Percentiles rank a stretch among this genome's conserved stretches.
These are phyloP conservation scores for Idaea aversata DNA, from an alignment of 2,888 invertebrate species.

Conservation along the genomic window DNA sequence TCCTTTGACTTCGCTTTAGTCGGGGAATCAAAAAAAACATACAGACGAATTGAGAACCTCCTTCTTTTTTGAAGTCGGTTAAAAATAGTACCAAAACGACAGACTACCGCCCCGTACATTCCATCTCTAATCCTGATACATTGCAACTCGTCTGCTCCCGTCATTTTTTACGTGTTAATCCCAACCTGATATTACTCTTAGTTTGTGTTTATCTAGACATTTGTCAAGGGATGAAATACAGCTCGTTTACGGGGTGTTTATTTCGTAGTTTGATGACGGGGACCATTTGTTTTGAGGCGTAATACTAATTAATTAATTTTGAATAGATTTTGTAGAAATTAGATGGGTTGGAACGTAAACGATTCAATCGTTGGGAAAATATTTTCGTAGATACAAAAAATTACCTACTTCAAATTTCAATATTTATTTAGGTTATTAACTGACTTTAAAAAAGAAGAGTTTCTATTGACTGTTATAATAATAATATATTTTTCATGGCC, in stretches of 20 bases:
- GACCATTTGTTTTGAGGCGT: neutral
- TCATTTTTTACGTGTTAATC: slow-evolving; percentile 57
- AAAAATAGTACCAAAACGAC: neutral
- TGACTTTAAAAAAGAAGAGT: no score
- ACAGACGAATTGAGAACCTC: no score
- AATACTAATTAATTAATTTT: neutral
- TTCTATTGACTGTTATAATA: no score
- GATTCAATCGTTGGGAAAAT: no score
- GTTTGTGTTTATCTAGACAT: slow-evolving; percentile 46
- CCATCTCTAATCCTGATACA: slow-evolving; percentile 44
- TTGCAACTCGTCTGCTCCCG: slow-evolving; percentile 40
- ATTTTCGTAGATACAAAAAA: no score
- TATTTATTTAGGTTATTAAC: no score
- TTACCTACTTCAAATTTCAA: no score
- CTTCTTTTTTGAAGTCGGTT: no score
- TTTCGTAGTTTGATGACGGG: neutral
- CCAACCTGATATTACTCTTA: slow-evolving; percentile 41
- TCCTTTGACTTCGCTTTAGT: no score
- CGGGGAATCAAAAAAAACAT: no score
- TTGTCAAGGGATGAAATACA: slow-evolving; percentile 37
- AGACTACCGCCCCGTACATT: slow-evolving; percentile 24
- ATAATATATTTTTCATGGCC: no score
- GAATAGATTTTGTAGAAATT: neutral
- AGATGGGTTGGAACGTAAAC: no score
- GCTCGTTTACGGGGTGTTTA: slow-evolving; percentile 12